Evolutionary conservation across 2,797 vertebrate genomes (phyloP).

Genomic region (Melanotaenia maccullochi): DNA sequence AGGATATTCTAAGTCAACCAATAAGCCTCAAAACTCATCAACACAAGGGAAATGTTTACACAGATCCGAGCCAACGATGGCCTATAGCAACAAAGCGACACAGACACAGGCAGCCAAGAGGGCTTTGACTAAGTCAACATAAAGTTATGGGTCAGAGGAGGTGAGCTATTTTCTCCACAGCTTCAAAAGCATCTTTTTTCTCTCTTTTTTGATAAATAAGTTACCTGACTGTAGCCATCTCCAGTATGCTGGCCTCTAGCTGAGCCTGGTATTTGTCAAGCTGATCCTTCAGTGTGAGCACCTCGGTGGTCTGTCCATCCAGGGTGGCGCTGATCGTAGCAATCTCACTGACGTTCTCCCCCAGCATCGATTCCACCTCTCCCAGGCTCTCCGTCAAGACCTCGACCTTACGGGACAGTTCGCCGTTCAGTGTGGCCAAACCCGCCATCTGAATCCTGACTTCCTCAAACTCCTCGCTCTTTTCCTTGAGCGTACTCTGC

Average conservation of each 20-base stretch:
- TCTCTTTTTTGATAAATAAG: neutral
- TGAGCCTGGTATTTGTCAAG: constrained; percentile 53
- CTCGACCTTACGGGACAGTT: constrained; percentile 60
- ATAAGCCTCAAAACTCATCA: constrained; percentile 31
- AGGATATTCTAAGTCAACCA: constrained; percentile 11
- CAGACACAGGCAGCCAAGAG: constrained; percentile 53
- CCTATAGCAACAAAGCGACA: constrained; percentile 29
- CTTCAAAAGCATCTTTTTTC: constrained; percentile 23
- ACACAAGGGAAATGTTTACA: constrained; percentile 41
- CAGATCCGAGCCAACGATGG: constrained; percentile 26
- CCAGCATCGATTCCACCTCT: constrained; percentile 49
- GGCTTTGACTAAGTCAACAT: constrained; percentile 71
- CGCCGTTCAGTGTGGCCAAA: constrained; percentile 38
- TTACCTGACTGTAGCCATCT: constrained; percentile 71
- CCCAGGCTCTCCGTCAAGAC: constrained; percentile 43
- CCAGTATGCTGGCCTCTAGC: constrained; percentile 55
- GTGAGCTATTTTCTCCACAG: constrained; percentile 58
- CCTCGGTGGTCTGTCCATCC: constrained; percentile 54
- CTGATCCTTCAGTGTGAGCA: constrained; percentile 59
- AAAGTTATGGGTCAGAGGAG: constrained; percentile 69
- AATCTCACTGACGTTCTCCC: constrained; percentile 36
- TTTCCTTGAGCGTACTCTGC: constrained; percentile 48
- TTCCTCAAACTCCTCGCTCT: constrained; percentile 61
- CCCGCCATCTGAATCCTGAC: constrained; percentile 62
- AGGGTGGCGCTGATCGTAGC: constrained; percentile 41